phyloP scores from a whole-genome alignment of 2,113 vertebrate species.

The Rallus limicola region DNA sequence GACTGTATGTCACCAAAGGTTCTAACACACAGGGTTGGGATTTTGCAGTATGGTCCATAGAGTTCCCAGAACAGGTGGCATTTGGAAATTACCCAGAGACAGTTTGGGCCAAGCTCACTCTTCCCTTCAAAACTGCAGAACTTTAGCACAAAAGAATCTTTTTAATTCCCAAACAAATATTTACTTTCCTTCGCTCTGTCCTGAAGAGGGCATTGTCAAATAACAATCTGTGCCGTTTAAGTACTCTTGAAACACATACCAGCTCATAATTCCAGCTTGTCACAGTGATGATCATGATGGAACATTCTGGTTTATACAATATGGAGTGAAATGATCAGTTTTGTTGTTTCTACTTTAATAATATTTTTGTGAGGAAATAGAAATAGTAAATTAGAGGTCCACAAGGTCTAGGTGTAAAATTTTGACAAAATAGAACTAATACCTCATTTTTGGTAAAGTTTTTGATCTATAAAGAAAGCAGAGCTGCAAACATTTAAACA shows the following conservation, averaged over 20 bases:
- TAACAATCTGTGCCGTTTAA: not conserved
- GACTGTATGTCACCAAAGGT: not conserved
- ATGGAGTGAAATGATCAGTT: not conserved
- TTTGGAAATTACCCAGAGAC: not conserved
- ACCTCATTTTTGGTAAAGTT: not conserved
- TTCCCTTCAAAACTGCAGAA: not conserved
- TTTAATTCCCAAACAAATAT: not conserved
- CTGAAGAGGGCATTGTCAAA: not conserved
- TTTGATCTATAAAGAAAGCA: not conserved
- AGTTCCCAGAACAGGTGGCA: not conserved
- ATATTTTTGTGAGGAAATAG: not conserved
- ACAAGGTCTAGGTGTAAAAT: not conserved
- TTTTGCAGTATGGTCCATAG: not conserved
- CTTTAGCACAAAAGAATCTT: not conserved
- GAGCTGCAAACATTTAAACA: not conserved
- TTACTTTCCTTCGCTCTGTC: not conserved
- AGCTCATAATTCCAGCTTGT: constrained; percentile 53
- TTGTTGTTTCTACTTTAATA: not conserved
- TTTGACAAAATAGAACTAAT: not conserved
- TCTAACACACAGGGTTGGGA: not conserved
- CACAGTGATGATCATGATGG: constrained; percentile 18
- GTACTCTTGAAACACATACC: constrained; percentile 29
- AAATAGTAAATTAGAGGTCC: not conserved
- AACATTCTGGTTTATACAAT: not conserved
- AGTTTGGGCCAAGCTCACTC: not conserved